Percentiles rank a stretch among this genome's conserved stretches.
Evolutionary conservation across 2,797 vertebrate species (phyloP).

Genomic region (Hypotaenidia philippensis): DNA sequence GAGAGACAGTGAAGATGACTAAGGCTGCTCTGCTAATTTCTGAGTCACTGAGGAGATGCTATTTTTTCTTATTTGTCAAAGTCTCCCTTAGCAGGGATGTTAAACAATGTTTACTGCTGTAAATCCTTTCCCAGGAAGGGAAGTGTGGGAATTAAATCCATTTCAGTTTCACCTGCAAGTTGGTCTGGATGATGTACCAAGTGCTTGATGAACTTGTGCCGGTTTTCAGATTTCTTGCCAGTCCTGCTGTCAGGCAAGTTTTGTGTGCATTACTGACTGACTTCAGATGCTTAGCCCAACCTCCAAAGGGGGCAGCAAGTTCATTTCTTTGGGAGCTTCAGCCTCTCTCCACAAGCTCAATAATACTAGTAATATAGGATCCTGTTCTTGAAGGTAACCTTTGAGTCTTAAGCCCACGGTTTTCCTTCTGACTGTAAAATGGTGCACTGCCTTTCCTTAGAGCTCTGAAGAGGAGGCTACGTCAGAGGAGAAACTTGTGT

Average conservation of each 20-base stretch:
- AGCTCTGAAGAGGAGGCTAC: background rate
- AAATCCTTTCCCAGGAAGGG: slow-evolving; percentile 2
- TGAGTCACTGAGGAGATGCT: slow-evolving; percentile 37
- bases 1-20: slow-evolving; percentile 47
- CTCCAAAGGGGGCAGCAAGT: background rate
- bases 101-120: slow-evolving; percentile 30
- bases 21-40: slow-evolving; percentile 47
- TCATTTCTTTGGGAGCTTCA: background rate
- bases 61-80: slow-evolving; percentile 48
- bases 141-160: background rate
- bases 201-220: background rate
- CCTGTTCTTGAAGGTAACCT: background rate
- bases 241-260: background rate
- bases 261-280: background rate
- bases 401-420: background rate
- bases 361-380: background rate
- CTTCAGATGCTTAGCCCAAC: background rate
- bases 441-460: background rate
- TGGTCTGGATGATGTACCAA: background rate
- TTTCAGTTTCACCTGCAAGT: background rate
- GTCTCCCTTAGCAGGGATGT: background rate
- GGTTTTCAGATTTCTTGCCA: background rate
- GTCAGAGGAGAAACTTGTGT: background rate
- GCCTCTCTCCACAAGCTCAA: background rate
- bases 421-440: background rate